Evolutionary conservation across 1,140 invertebrate genomes (phyloP).

Genomic region (Galleria mellonella): DNA sequence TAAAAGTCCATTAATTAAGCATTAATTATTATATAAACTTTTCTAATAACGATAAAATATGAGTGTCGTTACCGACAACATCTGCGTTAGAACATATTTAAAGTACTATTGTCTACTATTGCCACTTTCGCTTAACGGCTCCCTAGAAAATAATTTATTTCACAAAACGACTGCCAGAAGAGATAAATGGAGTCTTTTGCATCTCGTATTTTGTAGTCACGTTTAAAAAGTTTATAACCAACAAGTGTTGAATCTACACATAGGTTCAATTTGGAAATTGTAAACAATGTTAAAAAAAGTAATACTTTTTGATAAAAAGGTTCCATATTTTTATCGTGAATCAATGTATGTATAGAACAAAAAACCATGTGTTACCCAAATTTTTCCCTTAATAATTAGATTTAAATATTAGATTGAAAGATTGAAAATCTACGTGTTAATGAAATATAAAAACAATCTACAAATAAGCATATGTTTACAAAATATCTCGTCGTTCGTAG

Average conservation of each 20-base stretch:
- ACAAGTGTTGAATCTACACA: neutral
- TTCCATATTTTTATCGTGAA: neutral
- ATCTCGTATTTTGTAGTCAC: constrained; percentile 1
- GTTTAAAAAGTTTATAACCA: neutral
- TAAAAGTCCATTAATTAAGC: neutral
- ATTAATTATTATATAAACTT: neutral
- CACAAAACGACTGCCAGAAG: constrained; percentile 11
- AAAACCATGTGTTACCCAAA: no score
- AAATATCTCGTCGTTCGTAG: no score
- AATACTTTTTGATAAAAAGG: neutral
- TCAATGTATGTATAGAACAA: no score
- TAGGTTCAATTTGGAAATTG: neutral
- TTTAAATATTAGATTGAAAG: no score
- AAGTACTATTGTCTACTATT: neutral
- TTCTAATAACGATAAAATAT: neutral
- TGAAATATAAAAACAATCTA: neutral
- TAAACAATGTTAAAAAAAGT: neutral
- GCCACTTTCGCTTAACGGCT: constrained; percentile 15
- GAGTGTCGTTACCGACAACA: neutral
- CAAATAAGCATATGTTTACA: neutral
- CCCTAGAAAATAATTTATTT: constrained; percentile 24
- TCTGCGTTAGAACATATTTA: neutral
- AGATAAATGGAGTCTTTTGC: constrained; percentile 16
- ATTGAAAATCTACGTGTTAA: no score
- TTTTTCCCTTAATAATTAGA: no score